These are phyloP conservation scores for Andrena minutula DNA, from an alignment of 2,888 invertebrate species.

Conservation along the genomic window DNA sequence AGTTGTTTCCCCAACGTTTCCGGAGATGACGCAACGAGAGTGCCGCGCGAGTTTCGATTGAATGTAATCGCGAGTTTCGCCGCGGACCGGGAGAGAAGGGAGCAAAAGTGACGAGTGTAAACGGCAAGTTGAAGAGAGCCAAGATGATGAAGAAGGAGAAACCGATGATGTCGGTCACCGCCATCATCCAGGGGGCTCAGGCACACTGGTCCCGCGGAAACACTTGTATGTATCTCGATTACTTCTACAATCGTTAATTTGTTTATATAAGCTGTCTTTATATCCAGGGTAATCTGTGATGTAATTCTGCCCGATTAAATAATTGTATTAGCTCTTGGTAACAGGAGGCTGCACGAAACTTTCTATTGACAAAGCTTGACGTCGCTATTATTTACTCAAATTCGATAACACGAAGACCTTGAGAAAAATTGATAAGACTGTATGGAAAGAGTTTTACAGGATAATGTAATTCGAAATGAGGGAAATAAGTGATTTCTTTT, in stretches of 20 bases:
- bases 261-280: background rate
- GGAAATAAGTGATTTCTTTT: too few relatives aligned
- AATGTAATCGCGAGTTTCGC: conserved; percentile 34
- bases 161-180: conserved; percentile 94
- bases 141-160: conserved; percentile 94
- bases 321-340: background rate
- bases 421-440: too few relatives aligned
- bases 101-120: conserved; percentile 67
- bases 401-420: too few relatives aligned
- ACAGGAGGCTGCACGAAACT: too few relatives aligned
- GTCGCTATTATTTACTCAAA: too few relatives aligned
- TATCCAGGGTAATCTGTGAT: too few relatives aligned
- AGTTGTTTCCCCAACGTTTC: conserved; percentile 28
- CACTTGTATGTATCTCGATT: conserved; percentile 82
- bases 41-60: conserved; percentile 50
- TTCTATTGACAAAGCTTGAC: too few relatives aligned
- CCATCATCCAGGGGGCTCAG: conserved; percentile 90
- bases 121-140: conserved; percentile 56
- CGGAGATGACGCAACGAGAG: conserved; percentile 60
- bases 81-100: conserved; percentile 10
- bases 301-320: background rate
- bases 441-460: too few relatives aligned
- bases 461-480: background rate
- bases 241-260: background rate
- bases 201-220: conserved; percentile 89